Percentiles rank a stretch among this genome's conserved stretches.
phyloP scores from a whole-genome alignment of 2,797 vertebrate genomes.

The Gymnoscopelus microlampas region DNA sequence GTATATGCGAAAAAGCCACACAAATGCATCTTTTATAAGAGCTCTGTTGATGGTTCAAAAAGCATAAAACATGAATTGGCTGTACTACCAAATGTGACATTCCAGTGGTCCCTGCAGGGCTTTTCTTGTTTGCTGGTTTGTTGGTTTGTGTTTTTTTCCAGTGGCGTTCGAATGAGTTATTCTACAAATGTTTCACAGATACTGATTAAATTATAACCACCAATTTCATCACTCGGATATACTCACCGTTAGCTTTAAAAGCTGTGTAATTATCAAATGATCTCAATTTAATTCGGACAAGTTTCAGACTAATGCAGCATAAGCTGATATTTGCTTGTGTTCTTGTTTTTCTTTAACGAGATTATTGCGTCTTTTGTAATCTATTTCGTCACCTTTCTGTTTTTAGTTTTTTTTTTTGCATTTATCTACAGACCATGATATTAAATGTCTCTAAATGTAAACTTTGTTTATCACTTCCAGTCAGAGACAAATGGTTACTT shows the following conservation, averaged over 20 bases:
- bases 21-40: not conserved
- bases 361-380: constrained; percentile 76
- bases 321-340: constrained; percentile 30
- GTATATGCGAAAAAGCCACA: not conserved
- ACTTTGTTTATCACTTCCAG: constrained; percentile 48
- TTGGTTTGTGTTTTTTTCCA: constrained; percentile 5
- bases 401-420: constrained; percentile 45
- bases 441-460: constrained; percentile 49
- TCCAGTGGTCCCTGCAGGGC: no score
- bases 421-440: not conserved
- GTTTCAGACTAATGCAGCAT: constrained; percentile 9
- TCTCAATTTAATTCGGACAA: constrained; percentile 23
- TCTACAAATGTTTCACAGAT: constrained; percentile 4
- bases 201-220: constrained; percentile 15
- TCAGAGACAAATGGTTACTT: constrained; percentile 49
- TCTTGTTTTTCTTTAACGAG: constrained; percentile 45
- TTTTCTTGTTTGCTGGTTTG: not conserved
- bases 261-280: not conserved
- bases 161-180: not conserved
- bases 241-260: constrained; percentile 19
- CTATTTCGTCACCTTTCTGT: constrained; percentile 49
- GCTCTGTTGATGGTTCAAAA: not conserved
- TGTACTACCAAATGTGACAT: not conserved
- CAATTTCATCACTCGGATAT: constrained; percentile 1
- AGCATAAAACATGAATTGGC: not conserved